Conservation (phyloP, 2,797 vertebrate species). For the Austrolebias charrua region DNA sequence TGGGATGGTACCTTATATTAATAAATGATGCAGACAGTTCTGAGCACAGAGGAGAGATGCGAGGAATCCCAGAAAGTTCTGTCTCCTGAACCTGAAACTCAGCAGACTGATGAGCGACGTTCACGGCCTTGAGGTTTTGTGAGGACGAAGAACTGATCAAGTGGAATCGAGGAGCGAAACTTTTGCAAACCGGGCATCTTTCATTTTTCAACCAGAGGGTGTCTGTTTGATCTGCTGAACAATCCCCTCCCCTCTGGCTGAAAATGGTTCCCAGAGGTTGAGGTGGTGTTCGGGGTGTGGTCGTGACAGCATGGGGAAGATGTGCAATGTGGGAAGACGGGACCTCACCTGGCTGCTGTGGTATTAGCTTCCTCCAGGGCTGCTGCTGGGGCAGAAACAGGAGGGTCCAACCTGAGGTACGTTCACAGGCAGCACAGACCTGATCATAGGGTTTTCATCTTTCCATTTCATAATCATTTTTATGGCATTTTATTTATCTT, state of each 20-base stretch:
- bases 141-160: slow-evolving; percentile 4
- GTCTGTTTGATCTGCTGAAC: slow-evolving; percentile 15
- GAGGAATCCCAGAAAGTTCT: slow-evolving; percentile 26
- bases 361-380: slow-evolving; percentile 69
- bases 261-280: slow-evolving; percentile 33
- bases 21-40: slow-evolving; percentile 9
- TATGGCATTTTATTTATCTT: neutral
- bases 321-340: slow-evolving; percentile 75
- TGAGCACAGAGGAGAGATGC: slow-evolving; percentile 7
- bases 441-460: neutral
- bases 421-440: slow-evolving; percentile 8
- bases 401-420: slow-evolving; percentile 80
- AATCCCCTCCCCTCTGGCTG: slow-evolving; percentile 5
- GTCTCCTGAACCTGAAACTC: slow-evolving; percentile 7
- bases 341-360: slow-evolving; percentile 73
- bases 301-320: slow-evolving; percentile 70
- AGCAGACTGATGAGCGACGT: neutral
- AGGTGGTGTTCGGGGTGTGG: slow-evolving; percentile 40
- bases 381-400: slow-evolving; percentile 78
- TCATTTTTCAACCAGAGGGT: slow-evolving; percentile 1
- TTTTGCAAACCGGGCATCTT: slow-evolving; percentile 6
- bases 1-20: slow-evolving; percentile 10
- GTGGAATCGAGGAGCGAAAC: slow-evolving; percentile 17
- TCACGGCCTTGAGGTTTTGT: neutral
- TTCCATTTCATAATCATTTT: neutral